Percentiles rank a stretch among this genome's conserved stretches.
These are phyloP conservation scores for Colostygia pectinataria DNA, from an alignment of 2,888 invertebrate species.

Conservation along the genomic window DNA sequence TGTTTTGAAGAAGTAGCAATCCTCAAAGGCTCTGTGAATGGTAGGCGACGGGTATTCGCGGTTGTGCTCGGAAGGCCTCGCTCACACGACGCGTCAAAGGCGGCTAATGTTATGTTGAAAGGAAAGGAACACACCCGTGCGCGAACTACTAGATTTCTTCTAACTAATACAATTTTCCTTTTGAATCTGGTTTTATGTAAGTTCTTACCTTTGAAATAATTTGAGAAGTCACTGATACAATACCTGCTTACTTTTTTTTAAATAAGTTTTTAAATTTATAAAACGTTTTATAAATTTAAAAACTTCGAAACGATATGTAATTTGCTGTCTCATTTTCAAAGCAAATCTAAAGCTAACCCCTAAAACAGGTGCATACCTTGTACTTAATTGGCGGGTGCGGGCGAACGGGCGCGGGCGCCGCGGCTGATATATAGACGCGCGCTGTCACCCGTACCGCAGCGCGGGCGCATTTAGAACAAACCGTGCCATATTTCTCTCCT, in stretches of 20 bases:
- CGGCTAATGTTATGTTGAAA: not conserved
- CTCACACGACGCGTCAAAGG: constrained; percentile 6
- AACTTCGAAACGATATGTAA: no score
- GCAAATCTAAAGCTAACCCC: constrained; percentile 40
- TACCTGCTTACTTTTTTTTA: no score
- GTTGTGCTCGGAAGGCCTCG: not conserved
- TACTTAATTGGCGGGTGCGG: constrained; percentile 61
- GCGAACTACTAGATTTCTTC: not conserved
- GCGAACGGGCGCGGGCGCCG: constrained; percentile 44
- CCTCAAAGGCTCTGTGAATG: constrained; percentile 40
- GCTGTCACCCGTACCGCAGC: constrained; percentile 55
- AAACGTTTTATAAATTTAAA: no score
- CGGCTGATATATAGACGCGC: constrained; percentile 57
- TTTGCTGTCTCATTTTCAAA: no score
- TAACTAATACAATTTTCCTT: not conserved
- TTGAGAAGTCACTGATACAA: no score
- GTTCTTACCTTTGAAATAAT: not conserved
- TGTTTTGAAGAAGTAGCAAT: constrained; percentile 30
- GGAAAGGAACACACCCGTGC: not conserved
- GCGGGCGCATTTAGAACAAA: constrained; percentile 76
- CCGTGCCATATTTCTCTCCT: constrained; percentile 77
- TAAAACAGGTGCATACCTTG: constrained; percentile 47
- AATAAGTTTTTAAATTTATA: no score
- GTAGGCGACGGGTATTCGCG: constrained; percentile 10
- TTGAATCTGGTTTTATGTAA: not conserved